A percentile compares a stretch with the other conserved stretches of the same genome.
These are phyloP conservation scores for Caenorhabditis wallacei DNA, from an alignment of 2,888 invertebrate genomes.

Conservation along the genomic window DNA sequence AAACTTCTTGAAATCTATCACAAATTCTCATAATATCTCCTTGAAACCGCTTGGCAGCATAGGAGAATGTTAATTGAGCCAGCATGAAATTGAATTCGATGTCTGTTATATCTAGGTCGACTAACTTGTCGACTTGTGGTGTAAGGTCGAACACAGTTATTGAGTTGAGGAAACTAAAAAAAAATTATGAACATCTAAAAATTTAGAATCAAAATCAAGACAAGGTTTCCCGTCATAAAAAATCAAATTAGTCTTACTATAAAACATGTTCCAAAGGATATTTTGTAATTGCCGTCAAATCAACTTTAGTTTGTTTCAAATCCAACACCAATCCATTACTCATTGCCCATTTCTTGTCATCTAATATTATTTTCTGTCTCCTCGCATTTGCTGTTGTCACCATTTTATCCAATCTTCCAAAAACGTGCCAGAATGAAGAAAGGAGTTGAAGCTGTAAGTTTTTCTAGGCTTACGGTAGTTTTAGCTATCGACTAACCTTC, in stretches of 20 bases:
- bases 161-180: conserved; percentile 35
- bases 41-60: conserved; percentile 36
- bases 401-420: conserved; percentile 30
- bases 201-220: too few species aligned
- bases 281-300: conserved; percentile 27
- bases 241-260: conserved; percentile 17
- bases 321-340: conserved; percentile 36
- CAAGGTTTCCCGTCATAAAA: too few species aligned
- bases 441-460: conserved; percentile 42
- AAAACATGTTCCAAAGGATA: conserved; percentile 23
- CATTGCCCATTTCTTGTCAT: conserved; percentile 28
- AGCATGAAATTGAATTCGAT: conserved; percentile 39
- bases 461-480: too few species aligned
- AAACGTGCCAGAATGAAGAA: conserved; percentile 32
- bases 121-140: not conserved
- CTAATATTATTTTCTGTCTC: not conserved
- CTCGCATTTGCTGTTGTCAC: conserved; percentile 11
- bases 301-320: conserved; percentile 14
- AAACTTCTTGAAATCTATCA: conserved; percentile 36
- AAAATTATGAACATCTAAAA: not conserved
- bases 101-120: conserved; percentile 10
- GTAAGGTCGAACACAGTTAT: conserved; percentile 16
- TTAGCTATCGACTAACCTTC: conserved; percentile 18
- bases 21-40: conserved; percentile 39
- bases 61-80: conserved; percentile 30